Evolutionary conservation across 2,797 vertebrate genomes (phyloP).

Genomic region (Pogonophryne albipinna): DNA sequence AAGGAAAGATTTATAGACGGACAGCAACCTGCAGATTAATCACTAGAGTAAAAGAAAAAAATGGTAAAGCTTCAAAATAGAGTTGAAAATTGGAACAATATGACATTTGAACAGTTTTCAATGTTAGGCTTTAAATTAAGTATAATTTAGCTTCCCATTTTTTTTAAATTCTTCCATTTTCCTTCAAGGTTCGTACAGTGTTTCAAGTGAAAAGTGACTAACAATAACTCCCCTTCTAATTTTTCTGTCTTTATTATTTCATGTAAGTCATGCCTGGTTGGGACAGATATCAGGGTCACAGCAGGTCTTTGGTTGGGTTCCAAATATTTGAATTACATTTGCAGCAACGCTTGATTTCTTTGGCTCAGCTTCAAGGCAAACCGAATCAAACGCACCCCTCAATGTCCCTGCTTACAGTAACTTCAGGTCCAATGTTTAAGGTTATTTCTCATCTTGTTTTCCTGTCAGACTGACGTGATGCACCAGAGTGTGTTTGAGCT

Average conservation of each 20-base stretch:
- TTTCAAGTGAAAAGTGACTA: too few species aligned
- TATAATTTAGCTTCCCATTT: too few species aligned
- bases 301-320: constrained; percentile 39
- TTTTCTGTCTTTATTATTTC: neutral
- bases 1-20: neutral
- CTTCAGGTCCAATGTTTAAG: neutral
- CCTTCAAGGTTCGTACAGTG: too few species aligned
- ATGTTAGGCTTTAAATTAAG: too few species aligned
- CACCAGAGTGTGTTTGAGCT: constrained; percentile 89
- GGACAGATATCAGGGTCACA: constrained; percentile 35
- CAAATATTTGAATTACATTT: constrained; percentile 43
- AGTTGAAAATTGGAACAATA: too few species aligned
- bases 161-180: too few species aligned
- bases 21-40: neutral
- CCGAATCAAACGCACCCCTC: constrained; percentile 36
- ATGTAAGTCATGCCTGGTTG: constrained; percentile 31
- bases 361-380: constrained; percentile 66
- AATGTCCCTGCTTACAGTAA: constrained; percentile 16
- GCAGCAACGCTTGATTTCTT: constrained; percentile 64
- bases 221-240: neutral
- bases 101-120: too few species aligned
- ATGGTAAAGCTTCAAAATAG: too few species aligned
- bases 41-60: too few species aligned
- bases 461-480: constrained; percentile 87
- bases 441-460: neutral